Percentiles rank a stretch among this genome's conserved stretches.
Conservation (phyloP, 2,797 vertebrate genomes). For the Petrocephalus sullivani region DNA sequence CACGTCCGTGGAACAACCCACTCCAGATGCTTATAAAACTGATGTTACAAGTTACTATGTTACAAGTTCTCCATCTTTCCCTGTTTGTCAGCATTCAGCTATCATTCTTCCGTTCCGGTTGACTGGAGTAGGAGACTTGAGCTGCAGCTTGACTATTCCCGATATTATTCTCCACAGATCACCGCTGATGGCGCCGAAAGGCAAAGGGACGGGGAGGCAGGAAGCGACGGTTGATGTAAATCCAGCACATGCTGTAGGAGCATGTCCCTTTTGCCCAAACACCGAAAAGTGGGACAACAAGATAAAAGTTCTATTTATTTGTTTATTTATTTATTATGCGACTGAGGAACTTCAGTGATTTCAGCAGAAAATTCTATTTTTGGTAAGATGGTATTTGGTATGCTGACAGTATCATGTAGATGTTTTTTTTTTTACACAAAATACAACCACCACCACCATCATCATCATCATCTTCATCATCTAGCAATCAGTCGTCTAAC, state of each 20-base stretch:
- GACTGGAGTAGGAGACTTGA: not conserved
- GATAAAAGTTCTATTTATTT: not conserved
- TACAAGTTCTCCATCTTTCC: not conserved
- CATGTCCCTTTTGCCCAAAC: not conserved
- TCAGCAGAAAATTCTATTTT: not conserved
- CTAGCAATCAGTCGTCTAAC: not conserved
- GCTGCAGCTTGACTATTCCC: not conserved
- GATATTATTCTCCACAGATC: not conserved
- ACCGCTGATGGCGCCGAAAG: not conserved
- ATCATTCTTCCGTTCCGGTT: not conserved
- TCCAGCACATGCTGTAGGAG: not conserved
- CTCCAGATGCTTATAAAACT: not conserved
- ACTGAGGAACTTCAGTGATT: not conserved
- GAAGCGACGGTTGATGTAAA: not conserved
- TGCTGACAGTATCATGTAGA: too few species aligned
- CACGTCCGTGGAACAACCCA: not conserved
- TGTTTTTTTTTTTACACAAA: not conserved
- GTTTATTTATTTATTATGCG: not conserved
- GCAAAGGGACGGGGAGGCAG: not conserved
- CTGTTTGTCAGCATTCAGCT: not conserved
- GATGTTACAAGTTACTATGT: not conserved
- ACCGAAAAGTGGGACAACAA: not conserved
- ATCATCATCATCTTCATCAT: not conserved
- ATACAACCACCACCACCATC: not conserved
- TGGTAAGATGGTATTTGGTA: too few species aligned